A percentile compares a stretch with the other conserved stretches of the same genome.
Evolutionary conservation across 2,113 vertebrate species (phyloP).

Genomic region (Microtus richardsoni): DNA sequence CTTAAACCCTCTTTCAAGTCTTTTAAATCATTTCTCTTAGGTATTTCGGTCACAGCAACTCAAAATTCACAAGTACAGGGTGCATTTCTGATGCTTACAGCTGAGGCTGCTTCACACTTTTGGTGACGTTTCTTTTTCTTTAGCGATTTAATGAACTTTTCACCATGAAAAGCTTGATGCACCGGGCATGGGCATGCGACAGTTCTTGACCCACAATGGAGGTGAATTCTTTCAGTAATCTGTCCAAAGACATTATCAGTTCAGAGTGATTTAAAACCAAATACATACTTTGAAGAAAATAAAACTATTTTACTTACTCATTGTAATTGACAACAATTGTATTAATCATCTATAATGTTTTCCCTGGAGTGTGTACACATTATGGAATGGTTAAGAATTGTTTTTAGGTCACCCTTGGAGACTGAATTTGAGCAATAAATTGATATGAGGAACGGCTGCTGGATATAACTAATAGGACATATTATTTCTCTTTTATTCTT

Average conservation of each 20-base stretch:
- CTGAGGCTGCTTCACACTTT: neutral
- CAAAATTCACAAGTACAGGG: neutral
- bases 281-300: neutral
- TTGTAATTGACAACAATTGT: neutral
- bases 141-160: neutral
- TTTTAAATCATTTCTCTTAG: neutral
- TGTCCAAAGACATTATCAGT: neutral
- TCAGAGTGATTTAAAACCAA: conserved; percentile 15
- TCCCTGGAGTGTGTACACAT: neutral
- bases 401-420: neutral
- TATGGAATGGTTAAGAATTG: neutral
- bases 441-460: neutral
- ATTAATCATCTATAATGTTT: neutral
- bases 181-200: no score
- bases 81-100: neutral
- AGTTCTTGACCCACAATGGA: neutral
- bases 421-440: conserved; percentile 29
- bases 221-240: neutral
- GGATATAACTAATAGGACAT: neutral
- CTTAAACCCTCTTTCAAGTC: no score
- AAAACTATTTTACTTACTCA: neutral
- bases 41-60: neutral
- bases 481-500: neutral
- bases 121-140: neutral
- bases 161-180: neutral